These are phyloP conservation scores for Catocala sponsa DNA, from an alignment of 2,888 invertebrate species.

Conservation along the genomic window DNA sequence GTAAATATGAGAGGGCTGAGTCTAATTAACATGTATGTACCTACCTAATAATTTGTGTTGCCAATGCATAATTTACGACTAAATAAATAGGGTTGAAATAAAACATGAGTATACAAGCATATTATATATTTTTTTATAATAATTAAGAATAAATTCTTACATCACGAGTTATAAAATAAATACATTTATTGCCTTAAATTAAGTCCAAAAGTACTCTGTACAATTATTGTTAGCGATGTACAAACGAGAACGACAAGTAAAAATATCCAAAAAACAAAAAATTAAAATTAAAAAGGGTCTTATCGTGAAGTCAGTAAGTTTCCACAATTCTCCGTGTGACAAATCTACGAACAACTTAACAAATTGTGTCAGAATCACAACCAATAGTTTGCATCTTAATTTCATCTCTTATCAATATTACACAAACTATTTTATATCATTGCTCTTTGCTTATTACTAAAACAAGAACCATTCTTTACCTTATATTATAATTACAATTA, in stretches of 20 bases:
- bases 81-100: conserved; percentile 53
- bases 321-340: conserved; percentile 76
- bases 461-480: conserved; percentile 88
- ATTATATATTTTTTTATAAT: conserved; percentile 88
- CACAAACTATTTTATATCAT: conserved; percentile 88
- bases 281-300: conserved; percentile 76
- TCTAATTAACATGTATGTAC: no score
- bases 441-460: conserved; percentile 86
- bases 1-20: no score
- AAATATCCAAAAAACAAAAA: conserved; percentile 78
- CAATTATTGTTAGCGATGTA: conserved; percentile 88
- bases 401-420: conserved; percentile 86
- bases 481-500: conserved; percentile 85
- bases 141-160: conserved; percentile 89
- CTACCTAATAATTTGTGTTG: no score
- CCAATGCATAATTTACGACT: not conserved
- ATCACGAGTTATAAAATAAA: conserved; percentile 89
- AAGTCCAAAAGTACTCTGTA: conserved; percentile 88
- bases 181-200: conserved; percentile 89
- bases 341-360: conserved; percentile 85
- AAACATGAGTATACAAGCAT: conserved; percentile 86
- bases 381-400: conserved; percentile 88
- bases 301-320: conserved; percentile 79
- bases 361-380: conserved; percentile 88
- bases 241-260: conserved; percentile 87